Percentiles rank a stretch among this genome's conserved stretches.
These are phyloP conservation scores for Gavialis gangeticus DNA, from an alignment of 2,113 vertebrate species.

Conservation along the genomic window DNA sequence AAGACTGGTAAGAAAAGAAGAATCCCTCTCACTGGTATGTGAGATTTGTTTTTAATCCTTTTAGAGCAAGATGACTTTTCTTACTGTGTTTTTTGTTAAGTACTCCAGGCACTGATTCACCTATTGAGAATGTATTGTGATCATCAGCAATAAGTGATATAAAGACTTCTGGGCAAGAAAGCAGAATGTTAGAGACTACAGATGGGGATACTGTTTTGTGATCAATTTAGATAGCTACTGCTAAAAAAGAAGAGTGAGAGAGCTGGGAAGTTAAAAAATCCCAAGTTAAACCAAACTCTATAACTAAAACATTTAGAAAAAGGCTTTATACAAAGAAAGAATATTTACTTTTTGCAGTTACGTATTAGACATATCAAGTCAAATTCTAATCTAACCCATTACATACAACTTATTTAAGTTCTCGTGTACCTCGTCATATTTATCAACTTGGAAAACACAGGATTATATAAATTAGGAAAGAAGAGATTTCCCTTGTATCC, in stretches of 20 bases:
- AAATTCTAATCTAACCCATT: not conserved
- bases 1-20: not conserved
- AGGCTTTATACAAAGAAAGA: not conserved
- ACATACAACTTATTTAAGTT: not conserved
- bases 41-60: slow-evolving; percentile 3
- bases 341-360: not conserved
- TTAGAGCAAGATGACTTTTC: slow-evolving; percentile 37
- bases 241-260: not conserved
- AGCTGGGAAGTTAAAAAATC: not conserved
- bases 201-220: not conserved
- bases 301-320: not conserved
- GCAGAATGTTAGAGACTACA: not conserved
- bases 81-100: slow-evolving; percentile 16
- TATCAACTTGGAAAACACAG: not conserved
- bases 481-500: not conserved
- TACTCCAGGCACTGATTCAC: slow-evolving; percentile 20
- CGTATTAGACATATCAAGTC: not conserved
- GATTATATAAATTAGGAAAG: not conserved
- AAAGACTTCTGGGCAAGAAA: not conserved
- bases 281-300: not conserved
- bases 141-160: slow-evolving; percentile 18
- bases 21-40: slow-evolving; percentile 20
- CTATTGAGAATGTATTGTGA: not conserved
- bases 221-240: not conserved
- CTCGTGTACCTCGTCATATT: not conserved